Evolutionary conservation across 2,888 invertebrate genomes (phyloP).

Genomic region (Liodrosophila aerea): DNA sequence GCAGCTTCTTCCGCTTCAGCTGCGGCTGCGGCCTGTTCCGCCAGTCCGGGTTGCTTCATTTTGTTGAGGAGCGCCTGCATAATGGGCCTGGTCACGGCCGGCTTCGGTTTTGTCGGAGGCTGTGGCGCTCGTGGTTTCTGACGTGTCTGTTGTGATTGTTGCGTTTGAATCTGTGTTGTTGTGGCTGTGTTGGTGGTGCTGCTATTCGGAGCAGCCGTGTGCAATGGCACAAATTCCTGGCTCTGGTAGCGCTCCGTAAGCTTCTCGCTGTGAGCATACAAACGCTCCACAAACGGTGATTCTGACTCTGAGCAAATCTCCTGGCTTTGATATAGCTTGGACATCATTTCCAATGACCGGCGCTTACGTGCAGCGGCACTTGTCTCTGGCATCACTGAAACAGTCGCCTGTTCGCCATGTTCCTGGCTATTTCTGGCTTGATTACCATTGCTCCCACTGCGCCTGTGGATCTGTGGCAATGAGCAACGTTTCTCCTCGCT

Average conservation of each 20-base stretch:
- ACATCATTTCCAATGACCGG: slow-evolving; percentile 83
- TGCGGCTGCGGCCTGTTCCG: slow-evolving; percentile 76
- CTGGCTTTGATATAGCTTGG: slow-evolving; percentile 85
- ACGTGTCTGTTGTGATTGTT: slow-evolving; percentile 60
- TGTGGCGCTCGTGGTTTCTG: slow-evolving; percentile 72
- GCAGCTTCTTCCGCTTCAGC: slow-evolving; percentile 65
- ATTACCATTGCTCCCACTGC: slow-evolving; percentile 74
- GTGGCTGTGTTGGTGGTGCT: slow-evolving; percentile 26
- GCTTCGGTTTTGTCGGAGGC: slow-evolving; percentile 71
- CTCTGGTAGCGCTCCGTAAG: slow-evolving; percentile 86
- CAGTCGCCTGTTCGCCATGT: slow-evolving; percentile 46
- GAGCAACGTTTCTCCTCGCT: slow-evolving; percentile 75
- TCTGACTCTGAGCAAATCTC: slow-evolving; percentile 84
- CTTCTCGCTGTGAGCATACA: slow-evolving; percentile 86
- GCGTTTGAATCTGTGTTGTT: slow-evolving; percentile 53
- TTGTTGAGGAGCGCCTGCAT: slow-evolving; percentile 79
- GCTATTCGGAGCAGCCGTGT: slow-evolving; percentile 37
- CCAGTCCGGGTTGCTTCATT: slow-evolving; percentile 75
- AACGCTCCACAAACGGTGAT: slow-evolving; percentile 84
- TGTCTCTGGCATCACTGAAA: slow-evolving; percentile 52
- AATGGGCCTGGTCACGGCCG: slow-evolving; percentile 77
- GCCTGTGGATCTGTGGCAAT: slow-evolving; percentile 79
- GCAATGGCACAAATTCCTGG: slow-evolving; percentile 85
- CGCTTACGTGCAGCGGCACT: slow-evolving; percentile 82
- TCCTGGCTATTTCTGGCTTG: slow-evolving; percentile 62